Evolutionary conservation across 2,797 vertebrate species (phyloP).

Genomic region (Eulemur albifrons): DNA sequence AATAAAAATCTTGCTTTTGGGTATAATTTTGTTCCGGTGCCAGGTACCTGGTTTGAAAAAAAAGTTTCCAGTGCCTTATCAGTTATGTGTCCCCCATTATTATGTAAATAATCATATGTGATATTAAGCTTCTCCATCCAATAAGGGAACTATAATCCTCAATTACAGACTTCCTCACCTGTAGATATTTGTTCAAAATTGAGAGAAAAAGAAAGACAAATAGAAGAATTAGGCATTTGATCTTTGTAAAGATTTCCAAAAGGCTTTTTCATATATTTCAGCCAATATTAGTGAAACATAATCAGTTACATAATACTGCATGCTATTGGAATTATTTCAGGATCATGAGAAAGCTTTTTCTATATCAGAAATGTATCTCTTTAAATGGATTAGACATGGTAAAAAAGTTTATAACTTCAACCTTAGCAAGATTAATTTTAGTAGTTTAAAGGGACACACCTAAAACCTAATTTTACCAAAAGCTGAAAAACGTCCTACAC

Average conservation of each 20-base stretch:
- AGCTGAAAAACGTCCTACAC: background rate
- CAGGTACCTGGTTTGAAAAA: background rate
- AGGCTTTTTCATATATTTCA: background rate
- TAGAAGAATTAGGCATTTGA: conserved; percentile 36
- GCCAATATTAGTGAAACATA: background rate
- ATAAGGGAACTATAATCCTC: background rate
- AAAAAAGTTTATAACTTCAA: background rate
- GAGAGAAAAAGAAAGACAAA: conserved; percentile 3
- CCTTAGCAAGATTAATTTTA: background rate
- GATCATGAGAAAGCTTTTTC: background rate
- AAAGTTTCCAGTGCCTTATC: background rate
- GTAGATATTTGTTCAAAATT: conserved; percentile 11
- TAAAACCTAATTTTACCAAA: background rate
- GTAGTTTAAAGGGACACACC: background rate
- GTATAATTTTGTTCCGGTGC: background rate
- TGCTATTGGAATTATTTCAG: background rate
- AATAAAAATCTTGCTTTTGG: conserved; percentile 8
- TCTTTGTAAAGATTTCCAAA: conserved; percentile 38
- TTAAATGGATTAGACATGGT: background rate
- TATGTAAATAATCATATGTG: conserved; percentile 34
- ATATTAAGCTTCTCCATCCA: background rate
- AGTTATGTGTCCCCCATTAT: background rate
- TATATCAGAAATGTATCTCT: background rate
- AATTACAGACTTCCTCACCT: conserved; percentile 1
- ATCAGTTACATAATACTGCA: background rate